Evolutionary conservation across 2,888 invertebrate species (phyloP).

Genomic region (Oscheius myriophilus): DNA sequence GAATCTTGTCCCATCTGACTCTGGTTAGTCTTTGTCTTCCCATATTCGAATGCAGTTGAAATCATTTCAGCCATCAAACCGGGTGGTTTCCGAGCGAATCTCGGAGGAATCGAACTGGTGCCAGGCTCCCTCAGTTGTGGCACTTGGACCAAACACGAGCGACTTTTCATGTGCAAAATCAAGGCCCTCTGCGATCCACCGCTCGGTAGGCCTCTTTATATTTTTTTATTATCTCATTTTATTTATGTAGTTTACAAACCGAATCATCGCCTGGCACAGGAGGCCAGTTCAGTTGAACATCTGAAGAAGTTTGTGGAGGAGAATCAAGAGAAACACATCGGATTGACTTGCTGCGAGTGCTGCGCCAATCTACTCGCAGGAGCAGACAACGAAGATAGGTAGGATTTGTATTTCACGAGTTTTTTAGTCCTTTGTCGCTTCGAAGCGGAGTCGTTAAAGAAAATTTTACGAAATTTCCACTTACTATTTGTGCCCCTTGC

Average conservation of each 20-base stretch:
- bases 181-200: slow-evolving; percentile 29
- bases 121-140: slow-evolving; percentile 67
- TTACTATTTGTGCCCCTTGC: no score
- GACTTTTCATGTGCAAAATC: slow-evolving; percentile 64
- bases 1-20: slow-evolving; percentile 5
- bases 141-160: slow-evolving; percentile 61
- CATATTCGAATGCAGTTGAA: background rate
- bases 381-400: slow-evolving; percentile 9
- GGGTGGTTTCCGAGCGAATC: slow-evolving; percentile 33
- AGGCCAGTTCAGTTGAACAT: slow-evolving; percentile 43
- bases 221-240: background rate
- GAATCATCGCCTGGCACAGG: slow-evolving; percentile 51
- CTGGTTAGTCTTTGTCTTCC: background rate
- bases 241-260: slow-evolving; percentile 53
- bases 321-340: background rate
- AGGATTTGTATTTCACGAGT: background rate
- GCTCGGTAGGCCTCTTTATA: background rate
- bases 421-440: no score
- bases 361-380: slow-evolving; percentile 4
- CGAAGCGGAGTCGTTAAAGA: no score
- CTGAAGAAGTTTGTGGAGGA: slow-evolving; percentile 45
- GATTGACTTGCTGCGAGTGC: slow-evolving; percentile 11
- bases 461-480: no score
- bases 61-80: slow-evolving; percentile 9
- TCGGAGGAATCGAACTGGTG: slow-evolving; percentile 58